Conservation (phyloP, 1,140 invertebrate species). For the Globodera rostochiensis region DNA sequence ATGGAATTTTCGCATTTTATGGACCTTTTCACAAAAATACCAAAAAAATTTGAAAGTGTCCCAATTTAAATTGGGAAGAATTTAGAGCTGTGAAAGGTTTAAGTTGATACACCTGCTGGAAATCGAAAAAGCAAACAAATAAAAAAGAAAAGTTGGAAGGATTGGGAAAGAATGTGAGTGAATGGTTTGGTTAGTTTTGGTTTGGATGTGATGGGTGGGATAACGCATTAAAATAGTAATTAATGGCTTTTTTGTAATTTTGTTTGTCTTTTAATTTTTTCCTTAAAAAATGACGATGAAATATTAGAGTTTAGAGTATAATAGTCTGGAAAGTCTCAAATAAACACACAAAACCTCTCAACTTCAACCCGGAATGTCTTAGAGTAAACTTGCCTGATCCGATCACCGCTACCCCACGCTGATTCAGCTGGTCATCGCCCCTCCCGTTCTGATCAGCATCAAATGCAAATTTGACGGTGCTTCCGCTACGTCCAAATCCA, state of each 20-base stretch:
- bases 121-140: background rate
- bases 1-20: too few relatives aligned
- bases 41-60: background rate
- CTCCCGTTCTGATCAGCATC: background rate
- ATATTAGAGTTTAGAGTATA: too few relatives aligned
- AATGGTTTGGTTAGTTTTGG: background rate
- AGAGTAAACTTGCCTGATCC: background rate
- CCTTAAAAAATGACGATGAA: too few relatives aligned
- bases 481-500: conserved; percentile 7
- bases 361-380: too few relatives aligned
- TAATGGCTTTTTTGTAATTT: too few relatives aligned
- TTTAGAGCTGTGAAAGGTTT: background rate
- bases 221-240: too few relatives aligned
- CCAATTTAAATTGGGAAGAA: background rate
- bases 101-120: background rate
- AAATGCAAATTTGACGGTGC: conserved; percentile 3
- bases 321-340: too few relatives aligned
- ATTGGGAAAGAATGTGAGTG: background rate
- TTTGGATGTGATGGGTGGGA: background rate
- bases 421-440: background rate
- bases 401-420: background rate
- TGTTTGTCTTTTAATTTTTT: too few relatives aligned
- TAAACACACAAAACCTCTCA: too few relatives aligned
- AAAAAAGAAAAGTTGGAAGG: background rate
- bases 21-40: background rate